phyloP scores from a whole-genome alignment of 2,888 invertebrate genomes.

The Heteromyza rotundicornis region DNA sequence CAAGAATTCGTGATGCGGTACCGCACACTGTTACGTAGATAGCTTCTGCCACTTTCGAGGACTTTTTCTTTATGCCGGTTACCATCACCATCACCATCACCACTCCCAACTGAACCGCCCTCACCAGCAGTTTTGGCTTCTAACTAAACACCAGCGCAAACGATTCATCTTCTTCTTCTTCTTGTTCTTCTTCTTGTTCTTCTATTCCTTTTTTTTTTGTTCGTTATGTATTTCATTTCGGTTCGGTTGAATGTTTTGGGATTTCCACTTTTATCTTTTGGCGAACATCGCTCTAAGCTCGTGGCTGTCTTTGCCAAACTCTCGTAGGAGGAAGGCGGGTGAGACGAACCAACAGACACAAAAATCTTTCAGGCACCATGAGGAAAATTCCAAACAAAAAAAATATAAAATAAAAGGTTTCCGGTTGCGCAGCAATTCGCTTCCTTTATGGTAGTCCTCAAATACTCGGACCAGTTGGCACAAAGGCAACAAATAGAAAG shows the following conservation, averaged over 20 bases:
- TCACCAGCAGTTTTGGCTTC: too few relatives aligned
- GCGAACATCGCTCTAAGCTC: constrained; percentile 20
- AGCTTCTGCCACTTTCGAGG: neutral
- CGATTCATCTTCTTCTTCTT: constrained; percentile 17
- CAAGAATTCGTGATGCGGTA: too few relatives aligned
- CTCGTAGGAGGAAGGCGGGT: neutral
- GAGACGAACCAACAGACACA: neutral
- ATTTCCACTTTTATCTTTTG: constrained; percentile 22
- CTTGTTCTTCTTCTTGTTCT: constrained; percentile 1
- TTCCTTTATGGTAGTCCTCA: constrained; percentile 22
- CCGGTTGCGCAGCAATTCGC: constrained; percentile 44
- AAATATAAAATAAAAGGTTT: constrained; percentile 40
- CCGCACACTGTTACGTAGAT: too few relatives aligned
- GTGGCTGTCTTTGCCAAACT: constrained; percentile 10
- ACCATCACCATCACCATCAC: neutral
- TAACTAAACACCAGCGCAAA: neutral
- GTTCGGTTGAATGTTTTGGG: constrained; percentile 17
- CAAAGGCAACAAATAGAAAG: constrained; percentile 11
- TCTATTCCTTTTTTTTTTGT: constrained; percentile 4
- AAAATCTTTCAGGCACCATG: neutral
- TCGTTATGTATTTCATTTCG: neutral
- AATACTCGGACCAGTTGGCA: constrained; percentile 27
- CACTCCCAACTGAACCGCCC: neutral
- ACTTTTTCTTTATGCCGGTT: neutral
- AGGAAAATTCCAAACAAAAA: neutral